Evolutionary conservation across 2,113 vertebrate species (phyloP), one percentile per base, ranked within the genome.

Genomic region (Tetrao urogallus): DNA sequence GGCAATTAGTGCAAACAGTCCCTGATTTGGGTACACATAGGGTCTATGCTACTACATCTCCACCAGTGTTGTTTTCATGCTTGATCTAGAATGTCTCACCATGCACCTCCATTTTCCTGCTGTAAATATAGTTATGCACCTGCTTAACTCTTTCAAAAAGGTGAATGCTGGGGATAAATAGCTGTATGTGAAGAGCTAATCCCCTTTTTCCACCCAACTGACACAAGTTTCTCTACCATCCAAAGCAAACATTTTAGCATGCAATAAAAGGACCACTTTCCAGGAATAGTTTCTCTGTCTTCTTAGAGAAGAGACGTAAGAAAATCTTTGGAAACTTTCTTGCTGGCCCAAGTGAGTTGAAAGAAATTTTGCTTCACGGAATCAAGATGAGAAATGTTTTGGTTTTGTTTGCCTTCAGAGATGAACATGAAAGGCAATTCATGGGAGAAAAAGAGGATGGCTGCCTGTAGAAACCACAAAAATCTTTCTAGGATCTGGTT

Each of bases 301-400:
- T 89, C 79, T 88, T 67, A 24, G 87, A 92, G 82, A 89, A 60
- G 64, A 89, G 79, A 92, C 79, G 38, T 65, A 61, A 52, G 76
- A 91, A 88, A 92, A 91, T 91, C 22, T 72, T 76, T 89, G 88
- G 94, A 94, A 95, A 93, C 28, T 85, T 92, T 94, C 61, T 89
- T 0, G 1, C 52, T 88, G 52, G 76, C 88, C 27, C 36, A 48
- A 94, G 76, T 22, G 43, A 88, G 14, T 24, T 0, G n/a, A 88
- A 61, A 89, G 79, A 86, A 90, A 77, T 42, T 65, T 47, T 71
- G 52, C 63, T 92, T 48, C 21, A n/a, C 20, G 13, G 71, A 88
- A 27, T 47, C 47, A 77, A 70, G 67, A 87, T 85, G 3, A 19
- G 20, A n/a, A 76, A 80, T 7, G 32, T 16, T 63, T 93, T 86